These are phyloP conservation scores for Synanthedon tipuliformis DNA, from an alignment of 2,888 invertebrate species.

Conservation along the genomic window DNA sequence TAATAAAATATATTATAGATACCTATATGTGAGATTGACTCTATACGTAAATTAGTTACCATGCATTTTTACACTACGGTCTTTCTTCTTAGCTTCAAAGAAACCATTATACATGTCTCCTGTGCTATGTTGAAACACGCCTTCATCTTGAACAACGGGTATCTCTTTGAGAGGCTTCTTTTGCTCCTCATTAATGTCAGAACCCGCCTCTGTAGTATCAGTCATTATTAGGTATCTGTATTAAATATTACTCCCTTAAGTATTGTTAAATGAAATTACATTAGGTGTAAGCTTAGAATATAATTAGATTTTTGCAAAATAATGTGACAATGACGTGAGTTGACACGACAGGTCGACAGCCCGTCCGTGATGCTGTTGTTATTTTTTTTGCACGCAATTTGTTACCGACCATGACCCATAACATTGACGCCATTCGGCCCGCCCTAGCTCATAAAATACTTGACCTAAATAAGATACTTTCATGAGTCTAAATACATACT, in stretches of 20 bases:
- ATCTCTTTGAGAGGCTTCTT: constrained; percentile 33
- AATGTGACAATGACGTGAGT: constrained; percentile 11
- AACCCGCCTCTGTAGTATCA: constrained; percentile 15
- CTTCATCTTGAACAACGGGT: constrained; percentile 36
- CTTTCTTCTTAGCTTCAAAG: constrained; percentile 67
- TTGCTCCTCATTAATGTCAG: constrained; percentile 13
- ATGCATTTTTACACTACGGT: constrained; percentile 45
- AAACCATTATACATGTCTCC: constrained; percentile 71
- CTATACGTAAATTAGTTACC: constrained; percentile 26
- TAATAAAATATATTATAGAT: too few relatives aligned
- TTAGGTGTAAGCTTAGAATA: too few relatives aligned
- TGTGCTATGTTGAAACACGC: constrained; percentile 62
- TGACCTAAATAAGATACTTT: constrained; percentile 3
- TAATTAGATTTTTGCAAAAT: neutral
- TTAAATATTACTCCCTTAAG: too few relatives aligned
- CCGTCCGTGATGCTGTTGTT: constrained; percentile 23
- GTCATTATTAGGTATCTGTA: constrained; percentile 16
- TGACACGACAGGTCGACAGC: constrained; percentile 24
- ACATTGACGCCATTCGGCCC: neutral
- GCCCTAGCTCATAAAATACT: too few relatives aligned
- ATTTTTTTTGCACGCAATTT: constrained; percentile 28
- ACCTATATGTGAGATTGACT: too few relatives aligned
- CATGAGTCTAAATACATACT: neutral
- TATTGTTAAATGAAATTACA: too few relatives aligned
- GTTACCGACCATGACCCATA: constrained; percentile 27